A percentile compares a stretch with the other conserved stretches of the same genome.
These are phyloP conservation scores for Rhabdomys dilectus DNA, from an alignment of 2,113 vertebrate species.

Conservation along the genomic window DNA sequence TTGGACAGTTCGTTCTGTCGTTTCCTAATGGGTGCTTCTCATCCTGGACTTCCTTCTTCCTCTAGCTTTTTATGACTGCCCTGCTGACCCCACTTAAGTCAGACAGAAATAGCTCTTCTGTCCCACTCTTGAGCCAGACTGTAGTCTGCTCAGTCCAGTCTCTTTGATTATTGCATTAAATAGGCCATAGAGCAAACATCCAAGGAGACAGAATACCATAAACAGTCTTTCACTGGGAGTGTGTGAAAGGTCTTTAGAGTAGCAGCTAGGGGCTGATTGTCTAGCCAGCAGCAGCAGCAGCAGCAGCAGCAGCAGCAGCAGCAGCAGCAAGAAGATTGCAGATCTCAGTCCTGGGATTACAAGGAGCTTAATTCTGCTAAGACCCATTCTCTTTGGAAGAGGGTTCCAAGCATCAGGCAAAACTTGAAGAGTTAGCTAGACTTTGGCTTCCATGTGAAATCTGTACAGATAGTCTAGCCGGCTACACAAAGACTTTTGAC, in stretches of 20 bases:
- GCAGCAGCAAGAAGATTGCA: neutral
- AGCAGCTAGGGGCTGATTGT: neutral
- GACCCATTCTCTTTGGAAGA: neutral
- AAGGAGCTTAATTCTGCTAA: neutral
- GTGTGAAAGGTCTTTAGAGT: neutral
- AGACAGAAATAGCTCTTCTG: slow-evolving; percentile 25
- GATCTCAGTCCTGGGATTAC: neutral
- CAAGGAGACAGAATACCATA: neutral
- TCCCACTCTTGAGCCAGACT: neutral
- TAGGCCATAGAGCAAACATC: neutral
- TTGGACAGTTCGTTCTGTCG: slow-evolving; percentile 5
- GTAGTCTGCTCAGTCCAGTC: neutral
- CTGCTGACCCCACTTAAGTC: slow-evolving; percentile 29
- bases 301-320: too few species aligned
- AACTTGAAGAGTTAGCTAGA: neutral
- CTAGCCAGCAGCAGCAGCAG: neutral
- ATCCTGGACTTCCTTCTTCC: neutral
- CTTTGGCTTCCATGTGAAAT: neutral
- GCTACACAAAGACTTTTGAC: neutral
- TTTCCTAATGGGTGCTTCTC: neutral
- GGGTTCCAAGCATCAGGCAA: neutral
- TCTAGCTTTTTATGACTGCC: slow-evolving; percentile 18
- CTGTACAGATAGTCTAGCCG: neutral
- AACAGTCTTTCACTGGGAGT: neutral
- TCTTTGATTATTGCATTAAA: slow-evolving; percentile 21